phyloP scores from a whole-genome alignment of 2,113 vertebrate genomes.

The Pollachius pollachius region DNA sequence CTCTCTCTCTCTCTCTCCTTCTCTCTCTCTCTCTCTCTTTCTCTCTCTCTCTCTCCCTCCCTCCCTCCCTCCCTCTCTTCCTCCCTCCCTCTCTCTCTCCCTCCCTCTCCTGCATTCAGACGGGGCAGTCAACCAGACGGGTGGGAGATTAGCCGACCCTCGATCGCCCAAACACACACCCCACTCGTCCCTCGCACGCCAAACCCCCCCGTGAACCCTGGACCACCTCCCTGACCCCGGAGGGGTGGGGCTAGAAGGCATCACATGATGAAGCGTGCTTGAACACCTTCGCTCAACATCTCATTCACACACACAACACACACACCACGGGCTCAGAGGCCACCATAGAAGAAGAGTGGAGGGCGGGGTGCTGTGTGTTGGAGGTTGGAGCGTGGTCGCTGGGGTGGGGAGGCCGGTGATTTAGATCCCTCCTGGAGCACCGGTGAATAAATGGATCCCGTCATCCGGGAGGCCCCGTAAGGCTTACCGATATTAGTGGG shows the following conservation, averaged over 20 bases:
- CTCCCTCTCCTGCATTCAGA: conserved; percentile 70
- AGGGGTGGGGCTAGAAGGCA: conserved; percentile 17
- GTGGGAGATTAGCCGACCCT: conserved; percentile 83
- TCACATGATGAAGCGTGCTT: neutral
- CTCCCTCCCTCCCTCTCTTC: too few relatives aligned
- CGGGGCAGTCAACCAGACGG: conserved; percentile 81
- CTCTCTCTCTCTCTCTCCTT: too few relatives aligned
- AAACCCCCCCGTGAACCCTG: conserved; percentile 14
- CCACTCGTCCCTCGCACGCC: conserved; percentile 42
- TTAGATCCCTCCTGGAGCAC: conserved; percentile 1
- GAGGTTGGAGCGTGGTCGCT: too few relatives aligned
- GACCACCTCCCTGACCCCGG: conserved; percentile 41
- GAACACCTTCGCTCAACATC: neutral
- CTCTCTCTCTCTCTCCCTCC: too few relatives aligned
- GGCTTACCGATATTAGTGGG: conserved; percentile 41
- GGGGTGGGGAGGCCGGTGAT: neutral
- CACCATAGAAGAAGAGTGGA: conserved; percentile 18
- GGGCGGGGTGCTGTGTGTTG: too few relatives aligned
- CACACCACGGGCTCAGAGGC: conserved; percentile 37
- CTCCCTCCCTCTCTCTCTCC: too few relatives aligned
- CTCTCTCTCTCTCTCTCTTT: too few relatives aligned
- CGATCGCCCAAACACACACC: conserved; percentile 76
- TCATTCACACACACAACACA: neutral
- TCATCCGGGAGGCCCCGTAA: conserved; percentile 19
- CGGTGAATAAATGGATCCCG: conserved; percentile 21